phyloP scores from a whole-genome alignment of 2,797 vertebrate species.

The Diglossa cyanea region DNA sequence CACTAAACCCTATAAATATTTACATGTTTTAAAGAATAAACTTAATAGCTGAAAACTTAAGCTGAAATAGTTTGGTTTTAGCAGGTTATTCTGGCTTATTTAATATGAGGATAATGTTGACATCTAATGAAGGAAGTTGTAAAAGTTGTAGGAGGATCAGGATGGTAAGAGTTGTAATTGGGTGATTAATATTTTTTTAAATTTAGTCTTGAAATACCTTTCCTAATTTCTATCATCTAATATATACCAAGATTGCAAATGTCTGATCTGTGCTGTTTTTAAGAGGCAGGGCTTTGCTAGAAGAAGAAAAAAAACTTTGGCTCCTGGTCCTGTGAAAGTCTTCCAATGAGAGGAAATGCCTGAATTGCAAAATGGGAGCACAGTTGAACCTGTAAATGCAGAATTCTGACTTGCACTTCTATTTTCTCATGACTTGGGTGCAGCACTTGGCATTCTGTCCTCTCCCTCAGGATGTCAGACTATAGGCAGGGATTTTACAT shows the following conservation, averaged over 20 bases:
- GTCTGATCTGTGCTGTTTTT: neutral
- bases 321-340: neutral
- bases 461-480: neutral
- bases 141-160: neutral
- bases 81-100: neutral
- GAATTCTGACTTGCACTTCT: neutral
- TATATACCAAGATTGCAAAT: neutral
- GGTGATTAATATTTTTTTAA: neutral
- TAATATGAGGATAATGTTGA: neutral
- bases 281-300: neutral
- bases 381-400: neutral
- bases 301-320: neutral
- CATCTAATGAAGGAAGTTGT: neutral
- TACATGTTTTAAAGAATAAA: neutral
- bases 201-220: neutral
- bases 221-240: neutral
- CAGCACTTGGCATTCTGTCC: neutral
- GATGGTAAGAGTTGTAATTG: neutral
- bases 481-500: fast-evolving
- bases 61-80: neutral
- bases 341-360: neutral
- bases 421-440: neutral
- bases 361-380: neutral
- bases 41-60: neutral
- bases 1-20: neutral